Conservation (phyloP, 2,797 vertebrate species). For the Champsocephalus gunnari region DNA sequence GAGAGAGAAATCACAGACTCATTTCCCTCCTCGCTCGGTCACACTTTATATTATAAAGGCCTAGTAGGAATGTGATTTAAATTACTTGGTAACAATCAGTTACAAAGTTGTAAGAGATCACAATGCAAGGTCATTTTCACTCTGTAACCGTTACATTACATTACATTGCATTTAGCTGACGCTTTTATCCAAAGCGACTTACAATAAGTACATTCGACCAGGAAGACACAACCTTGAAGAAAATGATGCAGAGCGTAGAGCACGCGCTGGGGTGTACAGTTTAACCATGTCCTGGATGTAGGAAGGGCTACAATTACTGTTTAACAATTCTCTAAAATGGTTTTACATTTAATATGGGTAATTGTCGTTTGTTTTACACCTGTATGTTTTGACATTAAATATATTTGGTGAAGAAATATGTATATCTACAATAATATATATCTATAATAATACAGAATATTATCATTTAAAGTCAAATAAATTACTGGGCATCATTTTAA, state of each 20-base stretch:
- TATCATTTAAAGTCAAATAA: background rate
- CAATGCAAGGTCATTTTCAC: conserved; percentile 20
- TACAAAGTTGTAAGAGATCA: background rate
- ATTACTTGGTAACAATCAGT: conserved; percentile 34
- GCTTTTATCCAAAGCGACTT: too few species aligned
- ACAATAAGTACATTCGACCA: too few species aligned
- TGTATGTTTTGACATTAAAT: too few species aligned
- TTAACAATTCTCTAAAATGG: background rate
- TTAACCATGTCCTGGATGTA: too few species aligned
- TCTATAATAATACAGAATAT: background rate
- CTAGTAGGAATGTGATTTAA: conserved; percentile 38
- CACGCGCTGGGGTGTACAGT: too few species aligned
- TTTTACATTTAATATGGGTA: too few species aligned
- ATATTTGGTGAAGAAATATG: background rate
- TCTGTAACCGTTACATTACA: background rate
- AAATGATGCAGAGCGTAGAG: too few species aligned
- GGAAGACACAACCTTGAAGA: too few species aligned
- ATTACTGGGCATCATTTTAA: background rate
- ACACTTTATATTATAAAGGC: conserved; percentile 39
- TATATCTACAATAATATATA: too few species aligned
- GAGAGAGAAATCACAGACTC: conserved; percentile 31
- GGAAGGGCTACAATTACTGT: background rate
- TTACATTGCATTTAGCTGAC: too few species aligned
- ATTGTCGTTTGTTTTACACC: too few species aligned
- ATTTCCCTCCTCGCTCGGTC: conserved; percentile 47